Conservation (phyloP, 2,113 vertebrate genomes). For the Nothocercus julius region DNA sequence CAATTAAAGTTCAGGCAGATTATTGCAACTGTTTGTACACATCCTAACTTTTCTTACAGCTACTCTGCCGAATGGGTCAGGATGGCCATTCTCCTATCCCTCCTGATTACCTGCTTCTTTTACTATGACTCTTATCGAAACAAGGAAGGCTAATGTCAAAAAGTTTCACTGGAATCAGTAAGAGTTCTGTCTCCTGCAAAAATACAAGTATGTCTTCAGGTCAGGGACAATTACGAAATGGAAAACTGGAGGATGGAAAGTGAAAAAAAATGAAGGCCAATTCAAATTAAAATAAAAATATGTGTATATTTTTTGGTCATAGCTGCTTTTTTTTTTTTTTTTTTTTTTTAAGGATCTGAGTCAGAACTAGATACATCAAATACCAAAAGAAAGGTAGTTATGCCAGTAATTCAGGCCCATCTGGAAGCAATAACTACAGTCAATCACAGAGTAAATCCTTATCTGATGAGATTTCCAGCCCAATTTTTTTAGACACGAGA, state of each 20-base stretch:
- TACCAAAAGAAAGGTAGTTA: not conserved
- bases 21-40: not conserved
- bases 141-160: not conserved
- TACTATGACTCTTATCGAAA: not conserved
- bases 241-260: not conserved
- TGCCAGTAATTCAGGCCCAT: conserved; percentile 32
- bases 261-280: not conserved
- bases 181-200: not conserved
- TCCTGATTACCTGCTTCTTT: not conserved
- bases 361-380: conserved; percentile 21
- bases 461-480: conserved; percentile 71
- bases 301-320: not conserved
- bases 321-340: not conserved
- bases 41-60: not conserved
- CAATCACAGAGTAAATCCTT: conserved; percentile 60
- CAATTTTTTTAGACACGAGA: conserved; percentile 42
- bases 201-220: not conserved
- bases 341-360: not conserved
- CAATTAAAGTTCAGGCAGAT: not conserved
- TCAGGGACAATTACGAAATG: not conserved
- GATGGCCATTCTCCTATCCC: not conserved
- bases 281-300: not conserved
- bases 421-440: conserved; percentile 62
- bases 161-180: not conserved
- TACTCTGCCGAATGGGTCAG: not conserved